phyloP scores from a whole-genome alignment of 2,797 vertebrate genomes.

The Scolopax bukidnonensis region DNA sequence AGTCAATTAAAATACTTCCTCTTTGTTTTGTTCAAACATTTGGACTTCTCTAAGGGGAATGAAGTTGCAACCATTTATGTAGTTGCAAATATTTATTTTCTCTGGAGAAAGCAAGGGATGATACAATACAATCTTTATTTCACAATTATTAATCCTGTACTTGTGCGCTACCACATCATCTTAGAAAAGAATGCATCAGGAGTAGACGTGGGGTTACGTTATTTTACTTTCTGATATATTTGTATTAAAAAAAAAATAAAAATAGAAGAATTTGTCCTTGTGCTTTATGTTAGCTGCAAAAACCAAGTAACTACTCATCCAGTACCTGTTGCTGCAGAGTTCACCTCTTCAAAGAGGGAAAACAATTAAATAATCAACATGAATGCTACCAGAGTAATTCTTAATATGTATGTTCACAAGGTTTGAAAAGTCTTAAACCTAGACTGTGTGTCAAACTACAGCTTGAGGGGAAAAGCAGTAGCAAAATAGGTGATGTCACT shows the following conservation, averaged over 20 bases:
- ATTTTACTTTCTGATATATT: not conserved
- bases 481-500: not conserved
- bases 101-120: not conserved
- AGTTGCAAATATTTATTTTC: constrained; percentile 38
- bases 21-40: constrained; percentile 36
- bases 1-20: not conserved
- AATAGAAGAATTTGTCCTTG: not conserved
- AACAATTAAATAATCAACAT: not conserved
- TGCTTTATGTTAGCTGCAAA: not conserved
- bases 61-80: not conserved
- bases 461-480: not conserved
- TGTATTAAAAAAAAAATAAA: not conserved
- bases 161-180: not conserved
- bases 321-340: not conserved
- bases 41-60: not conserved
- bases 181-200: not conserved
- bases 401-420: not conserved
- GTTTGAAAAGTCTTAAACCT: not conserved
- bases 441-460: not conserved
- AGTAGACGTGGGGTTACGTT: not conserved
- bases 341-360: not conserved
- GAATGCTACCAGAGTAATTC: not conserved
- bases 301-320: not conserved
- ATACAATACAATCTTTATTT: not conserved
- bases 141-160: not conserved